Percentiles rank a stretch among this genome's conserved stretches.
These are phyloP conservation scores for Notarius lentiginosus DNA, from an alignment of 2,113 vertebrate species.

Conservation along the genomic window DNA sequence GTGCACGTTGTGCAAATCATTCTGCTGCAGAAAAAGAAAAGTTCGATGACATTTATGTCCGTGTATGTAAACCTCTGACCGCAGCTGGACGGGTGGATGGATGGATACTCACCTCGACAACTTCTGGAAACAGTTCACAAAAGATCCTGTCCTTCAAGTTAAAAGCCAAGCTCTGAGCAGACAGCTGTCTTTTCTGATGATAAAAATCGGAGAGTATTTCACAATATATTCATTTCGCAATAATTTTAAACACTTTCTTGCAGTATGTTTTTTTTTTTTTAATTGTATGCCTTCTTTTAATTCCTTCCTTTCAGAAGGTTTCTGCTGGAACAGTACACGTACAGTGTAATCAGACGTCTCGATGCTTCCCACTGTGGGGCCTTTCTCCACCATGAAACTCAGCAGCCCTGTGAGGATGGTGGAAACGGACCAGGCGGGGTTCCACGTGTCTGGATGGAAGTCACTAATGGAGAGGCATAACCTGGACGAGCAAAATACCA, in stretches of 20 bases:
- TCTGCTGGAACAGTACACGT: conserved; percentile 54
- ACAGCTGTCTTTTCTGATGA: conserved; percentile 90
- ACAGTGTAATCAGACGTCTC: conserved; percentile 97
- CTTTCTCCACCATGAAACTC: conserved; percentile 99
- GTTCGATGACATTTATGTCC: too few relatives aligned
- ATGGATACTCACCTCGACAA: conserved; percentile 84
- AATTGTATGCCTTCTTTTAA: not conserved
- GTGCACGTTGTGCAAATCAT: too few relatives aligned
- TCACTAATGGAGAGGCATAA: conserved; percentile 98
- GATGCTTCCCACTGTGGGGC: conserved; percentile 94
- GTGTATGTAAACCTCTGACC: too few relatives aligned
- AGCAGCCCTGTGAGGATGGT: conserved; percentile 96
- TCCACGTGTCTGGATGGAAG: conserved; percentile 98
- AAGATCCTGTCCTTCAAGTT: conserved; percentile 98
- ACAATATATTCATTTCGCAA: not conserved
- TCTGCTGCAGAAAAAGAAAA: too few relatives aligned
- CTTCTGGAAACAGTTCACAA: conserved; percentile 96
- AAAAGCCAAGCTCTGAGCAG: conserved; percentile 90
- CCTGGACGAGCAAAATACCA: conserved; percentile 64
- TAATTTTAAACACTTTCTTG: not conserved
- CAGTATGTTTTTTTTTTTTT: not conserved
- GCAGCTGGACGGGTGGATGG: too few relatives aligned
- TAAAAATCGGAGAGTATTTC: conserved; percentile 23
- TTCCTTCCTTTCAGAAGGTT: not conserved
- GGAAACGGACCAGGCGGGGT: conserved; percentile 97